Base-by-base conservation (phyloP, 30 jellyfish, hydroid and myxozoan species). In the Aurelia sp. region DNA sequence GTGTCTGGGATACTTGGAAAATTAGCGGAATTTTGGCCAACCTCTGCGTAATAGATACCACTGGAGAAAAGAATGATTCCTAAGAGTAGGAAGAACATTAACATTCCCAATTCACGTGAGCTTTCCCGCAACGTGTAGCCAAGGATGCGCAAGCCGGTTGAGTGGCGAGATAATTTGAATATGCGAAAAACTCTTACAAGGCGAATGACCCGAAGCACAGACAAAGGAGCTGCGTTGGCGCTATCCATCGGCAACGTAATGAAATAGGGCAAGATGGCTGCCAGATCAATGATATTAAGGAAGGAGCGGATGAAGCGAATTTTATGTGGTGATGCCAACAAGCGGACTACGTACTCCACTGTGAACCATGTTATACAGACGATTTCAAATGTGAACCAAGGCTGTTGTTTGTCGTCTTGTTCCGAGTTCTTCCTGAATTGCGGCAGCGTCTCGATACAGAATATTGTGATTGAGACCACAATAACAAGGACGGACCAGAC, bases 51-150 rank as follows among this genome's bases (percentile, higher is more conserved):
- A 72, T 87, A 93, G 23, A 93, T 78, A 16, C 98, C 98, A 73
- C 98, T 93, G 18, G 98, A 93, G 79, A 93, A 93, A 50, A 93
- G 89, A 19, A 93, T 89, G 35, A 93, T 88, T 27, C 98, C 98
- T 8, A 93, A 89, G 20, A 78, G 50, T 13, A 93, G 89, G 78
- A 93, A 93, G 85, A 93, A 93, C 84, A 89, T 86, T 27, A 93
- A 70, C 98, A 93, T 93, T 6, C 93, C 98, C 72, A 93, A 61
- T 55, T 93, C 98, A 11, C 98, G 55, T 23, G 96, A 66, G 74
- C 98, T 93, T 65, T 96, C 97, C 44, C 88, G 86, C 71, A 93
- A 72, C 58, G 98, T 93, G 81, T 93, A 90, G 20, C 98, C 98
- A 53, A 93, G 87, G 68, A 93, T 93, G 16, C 97, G 96, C 57